phyloP scores from a whole-genome alignment of 2,797 vertebrate species.

The Rhinichthys osculus region DNA sequence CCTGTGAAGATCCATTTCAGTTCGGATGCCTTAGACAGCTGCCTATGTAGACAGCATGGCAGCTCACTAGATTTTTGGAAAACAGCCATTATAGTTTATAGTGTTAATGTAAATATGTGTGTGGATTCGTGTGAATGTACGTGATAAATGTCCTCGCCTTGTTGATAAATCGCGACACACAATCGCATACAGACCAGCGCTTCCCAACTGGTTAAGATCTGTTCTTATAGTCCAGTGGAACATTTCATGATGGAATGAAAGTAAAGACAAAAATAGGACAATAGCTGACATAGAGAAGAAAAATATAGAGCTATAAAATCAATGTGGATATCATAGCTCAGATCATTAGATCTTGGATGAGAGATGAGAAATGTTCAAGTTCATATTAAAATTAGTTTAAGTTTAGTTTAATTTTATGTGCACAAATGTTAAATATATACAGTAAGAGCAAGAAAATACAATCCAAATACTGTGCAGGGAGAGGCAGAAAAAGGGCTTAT shows the following conservation, averaged over 20 bases:
- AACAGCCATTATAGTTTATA: conserved; percentile 11
- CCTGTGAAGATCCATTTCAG: background rate
- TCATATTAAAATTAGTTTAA: background rate
- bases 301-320: background rate
- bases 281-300: background rate
- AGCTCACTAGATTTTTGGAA: background rate
- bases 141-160: conserved; percentile 38
- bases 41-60: conserved; percentile 1
- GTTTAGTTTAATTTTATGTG: too few relatives aligned
- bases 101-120: background rate
- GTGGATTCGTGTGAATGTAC: conserved; percentile 7
- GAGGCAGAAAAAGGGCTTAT: too few relatives aligned
- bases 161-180: too few relatives aligned
- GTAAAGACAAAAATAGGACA: background rate
- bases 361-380: background rate
- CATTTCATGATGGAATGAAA: background rate
- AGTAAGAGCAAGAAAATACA: too few relatives aligned
- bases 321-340: background rate
- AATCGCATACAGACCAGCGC: too few relatives aligned
- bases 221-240: background rate
- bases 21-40: background rate
- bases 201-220: conserved; percentile 51
- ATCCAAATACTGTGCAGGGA: too few relatives aligned
- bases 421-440: too few relatives aligned
- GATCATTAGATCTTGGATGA: background rate